phyloP scores from a whole-genome alignment of 1,140 invertebrate genomes.

The Nasonia longicornis region DNA sequence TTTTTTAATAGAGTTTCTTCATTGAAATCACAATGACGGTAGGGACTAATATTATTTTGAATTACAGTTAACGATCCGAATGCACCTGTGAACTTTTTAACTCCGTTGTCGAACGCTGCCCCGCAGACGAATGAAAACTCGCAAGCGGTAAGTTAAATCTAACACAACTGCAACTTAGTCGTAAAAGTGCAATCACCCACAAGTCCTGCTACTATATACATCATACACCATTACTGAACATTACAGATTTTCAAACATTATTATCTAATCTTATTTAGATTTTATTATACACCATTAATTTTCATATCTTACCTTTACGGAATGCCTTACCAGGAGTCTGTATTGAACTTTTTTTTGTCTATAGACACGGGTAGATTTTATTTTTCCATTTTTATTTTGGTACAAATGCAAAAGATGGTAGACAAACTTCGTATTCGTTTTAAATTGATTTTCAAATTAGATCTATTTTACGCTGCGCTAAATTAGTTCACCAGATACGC shows the following conservation, averaged over 20 bases:
- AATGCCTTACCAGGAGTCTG: slow-evolving; percentile 54
- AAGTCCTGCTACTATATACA: slow-evolving; percentile 7
- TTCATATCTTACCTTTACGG: slow-evolving; percentile 48
- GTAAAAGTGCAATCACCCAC: background rate
- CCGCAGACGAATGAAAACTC: slow-evolving; percentile 56
- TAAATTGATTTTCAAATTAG: background rate
- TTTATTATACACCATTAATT: slow-evolving; percentile 35
- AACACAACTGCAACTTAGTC: background rate
- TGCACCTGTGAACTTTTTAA: slow-evolving; percentile 72
- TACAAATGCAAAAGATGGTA: slow-evolving; percentile 23
- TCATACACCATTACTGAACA: slow-evolving; percentile 1
- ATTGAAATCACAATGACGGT: background rate
- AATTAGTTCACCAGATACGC: background rate
- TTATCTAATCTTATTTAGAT: slow-evolving; percentile 37
- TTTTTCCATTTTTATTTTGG: slow-evolving; percentile 34
- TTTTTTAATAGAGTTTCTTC: background rate
- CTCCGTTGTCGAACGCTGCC: slow-evolving; percentile 59
- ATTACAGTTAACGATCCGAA: slow-evolving; percentile 70
- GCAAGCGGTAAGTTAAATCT: slow-evolving; percentile 63
- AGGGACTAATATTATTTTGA: slow-evolving; percentile 36
- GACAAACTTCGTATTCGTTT: slow-evolving; percentile 3
- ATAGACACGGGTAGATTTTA: slow-evolving; percentile 41
- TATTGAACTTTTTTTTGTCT: slow-evolving; percentile 50
- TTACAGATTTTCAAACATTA: slow-evolving; percentile 10
- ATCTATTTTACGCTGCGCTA: background rate